A percentile compares a stretch with the other conserved stretches of the same genome.
Evolutionary conservation across 1,140 invertebrate species (phyloP).

Genomic region (Aricia agestis): DNA sequence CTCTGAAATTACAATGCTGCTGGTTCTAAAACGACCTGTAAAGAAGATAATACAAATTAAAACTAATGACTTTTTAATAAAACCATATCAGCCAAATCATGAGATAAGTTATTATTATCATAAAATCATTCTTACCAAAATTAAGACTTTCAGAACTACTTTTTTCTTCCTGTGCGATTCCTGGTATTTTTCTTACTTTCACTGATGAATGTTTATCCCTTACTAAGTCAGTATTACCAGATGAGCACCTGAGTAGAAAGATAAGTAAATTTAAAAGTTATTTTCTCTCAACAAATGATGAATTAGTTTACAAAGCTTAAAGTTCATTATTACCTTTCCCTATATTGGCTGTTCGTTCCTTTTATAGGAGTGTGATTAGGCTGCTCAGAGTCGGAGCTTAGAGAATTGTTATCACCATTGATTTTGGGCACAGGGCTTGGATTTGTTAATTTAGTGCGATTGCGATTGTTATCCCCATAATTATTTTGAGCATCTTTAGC

Average conservation of each 20-base stretch:
- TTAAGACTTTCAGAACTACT: conserved; percentile 85
- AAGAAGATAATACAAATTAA: conserved; percentile 15
- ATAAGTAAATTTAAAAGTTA: background rate
- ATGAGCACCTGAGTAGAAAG: conserved; percentile 73
- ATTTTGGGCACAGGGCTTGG: conserved; percentile 58
- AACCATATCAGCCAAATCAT: no score
- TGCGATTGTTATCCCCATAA: conserved; percentile 39
- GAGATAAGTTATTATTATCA: background rate
- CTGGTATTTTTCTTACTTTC: conserved; percentile 70
- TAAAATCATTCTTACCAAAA: conserved; percentile 50
- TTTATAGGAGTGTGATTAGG: conserved; percentile 60
- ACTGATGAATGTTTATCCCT: conserved; percentile 76
- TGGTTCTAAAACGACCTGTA: conserved; percentile 64
- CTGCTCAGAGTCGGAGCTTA: conserved; percentile 83
- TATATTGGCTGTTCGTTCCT: conserved; percentile 58
- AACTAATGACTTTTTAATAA: background rate
- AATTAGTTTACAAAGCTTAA: background rate
- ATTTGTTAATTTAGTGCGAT: conserved; percentile 45
- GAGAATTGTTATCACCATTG: conserved; percentile 75
- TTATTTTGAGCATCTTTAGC: conserved; percentile 37
- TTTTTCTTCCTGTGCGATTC: conserved; percentile 79
- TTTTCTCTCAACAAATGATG: background rate
- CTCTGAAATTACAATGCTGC: conserved; percentile 73
- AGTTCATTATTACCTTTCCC: conserved; percentile 76
- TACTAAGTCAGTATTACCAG: conserved; percentile 77